Base-by-base conservation (phyloP, 2,797 vertebrate genomes). In the Bryconaethiops microstoma region DNA sequence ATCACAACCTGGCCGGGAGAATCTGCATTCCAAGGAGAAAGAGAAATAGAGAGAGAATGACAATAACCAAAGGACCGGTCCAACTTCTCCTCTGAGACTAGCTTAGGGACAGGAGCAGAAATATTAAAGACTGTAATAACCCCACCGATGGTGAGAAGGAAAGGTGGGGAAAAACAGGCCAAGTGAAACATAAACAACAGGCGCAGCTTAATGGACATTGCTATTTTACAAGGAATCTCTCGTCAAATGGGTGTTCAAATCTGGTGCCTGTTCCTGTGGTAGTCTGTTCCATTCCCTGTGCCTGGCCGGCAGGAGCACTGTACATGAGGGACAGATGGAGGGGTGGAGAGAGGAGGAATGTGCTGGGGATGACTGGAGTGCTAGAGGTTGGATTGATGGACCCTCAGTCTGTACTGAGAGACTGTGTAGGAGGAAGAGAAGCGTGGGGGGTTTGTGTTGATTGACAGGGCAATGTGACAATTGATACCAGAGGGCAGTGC, bases 361-460 rank as follows among this genome's bases (percentile, higher is more conserved):
- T 82, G 82, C 59, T 65, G 76, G 76, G 72, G 81, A 86, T 75
- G 79, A 83, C 78, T 82, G 79, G 83, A 83, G 83, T 85, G 81
- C 73, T 85, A 79, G 83, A 74, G 86, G 83, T 87, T 83, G 83
- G 83, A 85, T 71, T 80, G 77, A 87, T 80, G 83, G 86, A 87
- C 83, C 82, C 84, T 85, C 86, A 85, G 83, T 87, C 86, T 87
- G 86, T 87, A 85, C 83, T 23, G 83, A 82, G 81, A 85, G 79
- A 85, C 83, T 82, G 86, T 81, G 86, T 87, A 84, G 86, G 86
- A 76, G 86, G 86, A 70, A 7, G 70, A 77, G 64, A 76, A 86
- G 70, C 78, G 50, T 81, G 65, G 67, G 76, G 83, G 77, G 83
- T 86, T 81, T 60, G 21, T 4, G 21, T 48, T 85, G 86, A 87